Base-by-base conservation (phyloP, 2,888 invertebrate genomes). In the Polydrusus pterygomalis region DNA sequence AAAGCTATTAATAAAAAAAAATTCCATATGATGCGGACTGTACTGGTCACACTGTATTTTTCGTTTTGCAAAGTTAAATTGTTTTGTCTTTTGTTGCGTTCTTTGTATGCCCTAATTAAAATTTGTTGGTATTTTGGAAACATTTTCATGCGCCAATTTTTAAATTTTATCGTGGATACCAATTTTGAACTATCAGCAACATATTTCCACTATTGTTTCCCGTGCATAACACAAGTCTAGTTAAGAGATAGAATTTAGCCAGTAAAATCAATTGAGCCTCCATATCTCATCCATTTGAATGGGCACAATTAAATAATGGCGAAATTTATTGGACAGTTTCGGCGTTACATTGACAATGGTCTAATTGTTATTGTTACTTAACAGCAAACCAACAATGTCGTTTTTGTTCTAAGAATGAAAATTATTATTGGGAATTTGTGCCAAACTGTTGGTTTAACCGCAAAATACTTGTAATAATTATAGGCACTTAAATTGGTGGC, bases 241-340 rank as follows among this genome's bases (percentile, higher is more conserved):
- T 56, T 56, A 34, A 15, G 56, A 1, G 34, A 56, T 15, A 34
- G 10, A 56, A 56, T 56, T 56, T 56, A 2, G 34, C 34, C 20
- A 25, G 25, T 17, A 64, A 47, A 64, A 17, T 49, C 49, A 49
- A 65, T 49, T 49, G 49, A 30, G n/a, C 8, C 30, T 7, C 65
- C 47, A 65, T 65, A 65, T 49, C 65, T 65, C 65, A 65, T 65
- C 65, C 65, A 38, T 10, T 34, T 65, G 51, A 65, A 65, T 65
- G 51, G 65, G 51, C 17, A 17, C n/a, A 65, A 34, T 65, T 51
- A 51, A 65, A 20, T 65, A 65, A 65, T 65, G 30, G 65, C 51
- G 47, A 17, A 65, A 65, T 56, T n/a, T n/a, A 34, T 15, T 34
- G 56, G 34, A 56, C 34, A 56, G 56, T 56, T 56, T 54, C 10